Evolutionary conservation across 1,140 invertebrate species (phyloP), one percentile per base, ranked within the genome.

Genomic region (Agrilus planipennis): DNA sequence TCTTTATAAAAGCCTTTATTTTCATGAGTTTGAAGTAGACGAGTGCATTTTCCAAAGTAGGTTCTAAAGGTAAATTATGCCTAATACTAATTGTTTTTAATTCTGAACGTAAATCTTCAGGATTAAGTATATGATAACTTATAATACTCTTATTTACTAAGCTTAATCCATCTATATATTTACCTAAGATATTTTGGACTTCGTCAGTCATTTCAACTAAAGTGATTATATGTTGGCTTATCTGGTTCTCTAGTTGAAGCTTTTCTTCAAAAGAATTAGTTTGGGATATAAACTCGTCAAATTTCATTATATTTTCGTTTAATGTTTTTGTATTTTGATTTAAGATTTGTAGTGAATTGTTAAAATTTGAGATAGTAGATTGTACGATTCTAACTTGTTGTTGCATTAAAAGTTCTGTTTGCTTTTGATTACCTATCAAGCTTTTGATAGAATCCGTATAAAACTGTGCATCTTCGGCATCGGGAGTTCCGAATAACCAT

Each of bases 401-500:
- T 47, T 50, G 47, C 19, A 46, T 32, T 4, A 54, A 27, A 14
- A 31, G 46, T 40, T 47, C 39, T 20, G 37, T 47, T 42, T 43
- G 41, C 35, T 36, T 51, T 36, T 51, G 40, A 30, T 42, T 39
- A 30, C 22, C 41, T 31, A 45, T 28, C 19, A 45, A 40, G 12
- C 28, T 45, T 20, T 46, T 29, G 10, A 47, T 51, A 2, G 11
- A 40, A 22, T 49, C 49, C 15, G 39, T 25, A 39, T 41, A 51
- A 34, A 42, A 51, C 38, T 44, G 20, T 9, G 46, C 49, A 34
- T 53, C 46, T n/a, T 46, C 48, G 1, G 47, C 44, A 21, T 51
- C 47, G 2, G 49, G 42, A 1, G 42, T 40, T n/a, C 54, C 54
- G 16, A 57, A 53, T 6, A 53, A 27, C 46, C 45, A 59, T 41